phyloP scores from a whole-genome alignment of 2,113 vertebrate genomes.

The Sorex fumeus region DNA sequence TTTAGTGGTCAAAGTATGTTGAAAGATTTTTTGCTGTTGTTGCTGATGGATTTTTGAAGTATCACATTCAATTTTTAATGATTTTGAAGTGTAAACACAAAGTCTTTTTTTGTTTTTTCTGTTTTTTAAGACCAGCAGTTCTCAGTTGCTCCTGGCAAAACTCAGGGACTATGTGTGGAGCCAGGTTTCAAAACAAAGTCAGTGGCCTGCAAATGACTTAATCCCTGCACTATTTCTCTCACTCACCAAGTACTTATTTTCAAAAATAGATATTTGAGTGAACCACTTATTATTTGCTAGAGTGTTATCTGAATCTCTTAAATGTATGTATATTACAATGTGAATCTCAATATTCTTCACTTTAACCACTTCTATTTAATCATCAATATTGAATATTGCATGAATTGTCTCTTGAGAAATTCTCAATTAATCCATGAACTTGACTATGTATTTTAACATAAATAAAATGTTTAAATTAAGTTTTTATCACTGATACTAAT shows the following conservation, averaged over 20 bases:
- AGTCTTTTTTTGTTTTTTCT: too few relatives aligned
- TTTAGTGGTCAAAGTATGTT: not conserved
- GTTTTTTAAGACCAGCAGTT: too few relatives aligned
- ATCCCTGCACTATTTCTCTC: too few relatives aligned
- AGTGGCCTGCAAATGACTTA: too few relatives aligned
- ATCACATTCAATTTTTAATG: conserved; percentile 25
- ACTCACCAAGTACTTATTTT: not conserved
- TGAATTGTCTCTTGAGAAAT: conserved; percentile 7
- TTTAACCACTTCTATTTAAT: not conserved
- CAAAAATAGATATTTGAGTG: conserved; percentile 15
- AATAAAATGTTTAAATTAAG: conserved; percentile 33
- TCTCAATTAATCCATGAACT: conserved; percentile 1
- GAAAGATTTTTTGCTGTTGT: too few relatives aligned
- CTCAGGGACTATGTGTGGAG: too few relatives aligned
- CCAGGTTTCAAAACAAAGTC: too few relatives aligned
- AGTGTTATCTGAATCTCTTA: conserved; percentile 7
- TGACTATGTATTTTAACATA: not conserved
- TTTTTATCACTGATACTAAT: not conserved
- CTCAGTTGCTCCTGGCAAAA: too few relatives aligned
- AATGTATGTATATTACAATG: conserved; percentile 44
- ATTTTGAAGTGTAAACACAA: conserved; percentile 33
- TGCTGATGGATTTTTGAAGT: not conserved
- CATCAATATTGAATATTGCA: not conserved
- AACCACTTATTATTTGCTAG: not conserved
- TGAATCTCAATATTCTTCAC: not conserved